Percentiles rank a stretch among this genome's conserved stretches.
Conservation (phyloP, 2,113 vertebrate genomes). For the Ailurus styani region DNA sequence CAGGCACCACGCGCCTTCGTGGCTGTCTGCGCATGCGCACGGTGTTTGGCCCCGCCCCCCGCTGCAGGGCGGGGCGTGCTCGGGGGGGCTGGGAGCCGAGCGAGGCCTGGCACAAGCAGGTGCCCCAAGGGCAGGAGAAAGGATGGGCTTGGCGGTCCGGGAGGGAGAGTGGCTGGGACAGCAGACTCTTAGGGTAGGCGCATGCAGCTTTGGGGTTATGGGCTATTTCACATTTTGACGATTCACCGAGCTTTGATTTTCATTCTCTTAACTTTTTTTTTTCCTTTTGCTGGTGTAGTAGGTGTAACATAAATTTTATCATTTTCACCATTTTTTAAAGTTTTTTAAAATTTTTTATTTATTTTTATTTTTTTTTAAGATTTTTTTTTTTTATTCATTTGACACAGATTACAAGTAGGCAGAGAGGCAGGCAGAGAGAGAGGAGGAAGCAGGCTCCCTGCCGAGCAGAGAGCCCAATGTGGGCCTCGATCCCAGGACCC, state of each 20-base stretch:
- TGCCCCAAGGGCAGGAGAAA: neutral
- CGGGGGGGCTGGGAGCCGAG: neutral
- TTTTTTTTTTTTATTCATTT: too few relatives aligned
- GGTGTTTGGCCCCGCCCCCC: neutral
- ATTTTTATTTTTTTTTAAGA: too few relatives aligned
- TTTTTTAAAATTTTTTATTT: too few relatives aligned
- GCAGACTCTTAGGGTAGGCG: neutral
- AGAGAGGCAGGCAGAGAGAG: too few relatives aligned
- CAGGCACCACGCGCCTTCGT: neutral
- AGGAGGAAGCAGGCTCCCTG: too few relatives aligned
- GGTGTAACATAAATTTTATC: too few relatives aligned
- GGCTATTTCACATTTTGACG: neutral
- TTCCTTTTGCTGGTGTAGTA: too few relatives aligned
- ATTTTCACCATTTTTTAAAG: too few relatives aligned
- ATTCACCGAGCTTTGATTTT: neutral
- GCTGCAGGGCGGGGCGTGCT: neutral
- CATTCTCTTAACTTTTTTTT: neutral
- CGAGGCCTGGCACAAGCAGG: neutral
- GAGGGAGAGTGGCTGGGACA: neutral
- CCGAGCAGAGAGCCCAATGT: too few relatives aligned
- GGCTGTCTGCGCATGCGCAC: too few relatives aligned
- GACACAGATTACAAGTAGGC: too few relatives aligned
- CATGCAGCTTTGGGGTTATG: neutral
- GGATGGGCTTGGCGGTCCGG: neutral
- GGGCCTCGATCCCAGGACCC: too few relatives aligned